Base-by-base conservation (phyloP, 2,113 vertebrate species). In the Lethenteron camtschaticum region DNA sequence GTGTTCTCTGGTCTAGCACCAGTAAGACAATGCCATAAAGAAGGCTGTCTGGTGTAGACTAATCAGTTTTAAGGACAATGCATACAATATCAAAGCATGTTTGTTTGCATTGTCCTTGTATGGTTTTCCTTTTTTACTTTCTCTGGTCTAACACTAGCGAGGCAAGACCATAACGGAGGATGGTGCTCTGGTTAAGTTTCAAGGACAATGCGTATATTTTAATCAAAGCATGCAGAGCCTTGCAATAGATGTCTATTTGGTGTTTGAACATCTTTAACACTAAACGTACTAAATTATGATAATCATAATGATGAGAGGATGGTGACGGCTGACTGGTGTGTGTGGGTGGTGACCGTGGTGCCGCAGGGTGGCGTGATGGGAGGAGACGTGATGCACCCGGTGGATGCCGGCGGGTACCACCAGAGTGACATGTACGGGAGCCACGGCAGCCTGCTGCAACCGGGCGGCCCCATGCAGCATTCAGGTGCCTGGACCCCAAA, bases 311-410 rank as follows among this genome's bases (percentile, higher is more conserved):
- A 18, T 63, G 59, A 63, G 59, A 18, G 59, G 59, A 63, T 18
- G 20, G 13, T 63, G 13, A 18, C 13, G 13, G 59, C 13, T 14
- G 13, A 14, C 13, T 63, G 3, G 59, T 63, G 8, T 14, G 63
- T 16, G n/a, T 66, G 63, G n/a, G 63, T 16, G 24, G n/a, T 66
- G 2, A 10, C 24, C 9, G 10, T 66, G 63, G n/a, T 66, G 9
- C 20, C 20, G 9, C 10, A 66, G 63, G 24, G 63, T 66, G 63
- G 63, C 9, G 24, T 66, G 63, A 66, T 66, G n/a, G n/a, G n/a
- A n/a, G 63, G 63, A 24, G 63, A 66, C 24, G 24, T 66, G 63
- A 66, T 66, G 63, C 63, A 66, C 24, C 63, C 63, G 9, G 63
- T n/a, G 9, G 63, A 66, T 16, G 9, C 63, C 24, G n/a, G n/a